phyloP scores from a whole-genome alignment of 1,140 invertebrate genomes.

The Formica exsecta region DNA sequence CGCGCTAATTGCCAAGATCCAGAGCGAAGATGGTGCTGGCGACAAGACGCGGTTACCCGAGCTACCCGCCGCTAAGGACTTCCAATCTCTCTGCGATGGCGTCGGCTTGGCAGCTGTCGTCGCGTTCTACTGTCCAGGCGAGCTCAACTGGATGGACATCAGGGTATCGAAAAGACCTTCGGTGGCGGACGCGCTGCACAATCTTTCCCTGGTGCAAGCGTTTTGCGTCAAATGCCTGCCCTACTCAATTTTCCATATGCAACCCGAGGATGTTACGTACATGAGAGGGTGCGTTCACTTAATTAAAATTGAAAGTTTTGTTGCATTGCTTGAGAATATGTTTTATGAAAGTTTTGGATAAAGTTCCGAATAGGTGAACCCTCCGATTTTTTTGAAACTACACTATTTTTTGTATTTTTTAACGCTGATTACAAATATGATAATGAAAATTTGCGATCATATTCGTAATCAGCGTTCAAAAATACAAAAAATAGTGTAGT shows the following conservation, averaged over 20 bases:
- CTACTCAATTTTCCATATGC: slow-evolving; percentile 97
- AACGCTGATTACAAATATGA: no score
- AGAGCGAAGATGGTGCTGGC: slow-evolving; percentile 81
- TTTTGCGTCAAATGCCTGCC: slow-evolving; percentile 95
- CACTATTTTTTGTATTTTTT: no score
- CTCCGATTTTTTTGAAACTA: no score
- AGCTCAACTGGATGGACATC: slow-evolving; percentile 92
- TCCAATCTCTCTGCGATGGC: slow-evolving; percentile 93
- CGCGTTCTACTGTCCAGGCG: slow-evolving; percentile 97
- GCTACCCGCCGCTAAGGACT: slow-evolving; percentile 85
- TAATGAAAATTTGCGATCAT: no score
- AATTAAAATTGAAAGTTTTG: not conserved
- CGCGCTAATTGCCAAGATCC: slow-evolving; percentile 90
- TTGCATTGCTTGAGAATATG: not conserved
- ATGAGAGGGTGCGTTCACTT: slow-evolving; percentile 91
- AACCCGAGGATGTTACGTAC: slow-evolving; percentile 98
- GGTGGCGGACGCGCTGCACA: slow-evolving; percentile 96
- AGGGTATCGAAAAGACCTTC: slow-evolving; percentile 91
- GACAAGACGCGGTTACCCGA: slow-evolving; percentile 85
- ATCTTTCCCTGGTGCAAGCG: slow-evolving; percentile 95
- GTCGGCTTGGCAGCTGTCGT: slow-evolving; percentile 95
- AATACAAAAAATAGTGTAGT: no score
- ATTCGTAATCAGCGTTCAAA: no score
- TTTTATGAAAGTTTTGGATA: slow-evolving; percentile 9
- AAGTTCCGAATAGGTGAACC: no score